These are phyloP conservation scores for Elanus axillaris DNA, from an alignment of 2,113 vertebrate genomes.

Conservation along the genomic window DNA sequence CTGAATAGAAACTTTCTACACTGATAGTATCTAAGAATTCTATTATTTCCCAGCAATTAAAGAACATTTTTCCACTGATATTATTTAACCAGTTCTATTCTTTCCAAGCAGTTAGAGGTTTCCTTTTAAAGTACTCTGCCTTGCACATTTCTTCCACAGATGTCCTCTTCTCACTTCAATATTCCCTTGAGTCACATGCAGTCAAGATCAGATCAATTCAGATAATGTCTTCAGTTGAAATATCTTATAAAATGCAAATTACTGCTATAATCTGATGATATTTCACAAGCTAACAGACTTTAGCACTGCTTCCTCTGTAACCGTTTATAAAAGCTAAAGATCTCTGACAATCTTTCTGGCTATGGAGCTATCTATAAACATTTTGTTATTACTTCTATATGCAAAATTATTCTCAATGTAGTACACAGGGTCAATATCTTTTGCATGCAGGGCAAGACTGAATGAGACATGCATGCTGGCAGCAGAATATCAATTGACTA, in stretches of 20 bases:
- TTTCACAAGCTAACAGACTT: background rate
- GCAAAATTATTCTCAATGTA: slow-evolving; percentile 1
- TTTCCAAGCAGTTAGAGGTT: background rate
- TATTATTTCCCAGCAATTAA: background rate
- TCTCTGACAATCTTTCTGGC: background rate
- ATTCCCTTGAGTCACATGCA: background rate
- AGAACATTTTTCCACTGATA: background rate
- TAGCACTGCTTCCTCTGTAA: background rate
- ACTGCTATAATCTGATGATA: slow-evolving; percentile 4
- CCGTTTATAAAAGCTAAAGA: background rate
- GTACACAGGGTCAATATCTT: slow-evolving; percentile 9
- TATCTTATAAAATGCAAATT: slow-evolving; percentile 27
- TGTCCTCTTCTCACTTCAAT: background rate
- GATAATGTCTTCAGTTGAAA: background rate
- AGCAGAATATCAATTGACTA: slow-evolving; percentile 2
- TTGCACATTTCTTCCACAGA: background rate
- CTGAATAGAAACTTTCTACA: background rate
- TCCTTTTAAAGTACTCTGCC: background rate
- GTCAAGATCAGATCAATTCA: background rate
- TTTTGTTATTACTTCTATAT: background rate
- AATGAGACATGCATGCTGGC: background rate
- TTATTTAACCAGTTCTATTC: background rate
- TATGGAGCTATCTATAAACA: background rate
- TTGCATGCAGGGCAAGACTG: background rate
- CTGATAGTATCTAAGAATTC: background rate